Base-by-base conservation (phyloP, 1,140 invertebrate genomes). In the Octopus bimaculoides region DNA sequence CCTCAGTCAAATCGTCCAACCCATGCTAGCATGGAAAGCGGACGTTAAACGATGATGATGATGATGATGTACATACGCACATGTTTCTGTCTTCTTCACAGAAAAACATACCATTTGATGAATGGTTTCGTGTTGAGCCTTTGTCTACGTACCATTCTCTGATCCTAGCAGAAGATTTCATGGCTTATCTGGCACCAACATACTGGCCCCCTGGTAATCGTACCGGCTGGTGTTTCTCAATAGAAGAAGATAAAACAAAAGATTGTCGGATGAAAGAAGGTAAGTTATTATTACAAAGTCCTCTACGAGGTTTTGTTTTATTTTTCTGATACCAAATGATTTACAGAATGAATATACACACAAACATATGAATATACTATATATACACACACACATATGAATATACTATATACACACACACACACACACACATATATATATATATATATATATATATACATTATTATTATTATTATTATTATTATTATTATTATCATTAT, bases 151-250 rank as follows among this genome's bases (percentile, higher is more conserved):
- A 93, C 88, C 96, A 97, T 88, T 93, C 93, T 88, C 96, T 97
- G 2, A 93, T 98, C 77, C 92, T 94, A 20, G 98, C 98, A 95
- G 93, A 96, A 84, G 89, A 93, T 55, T 99, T 99, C 89, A 98
- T 99, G 95, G 86, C 91, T 74, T 85, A 94, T 55, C 86, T 98
- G 69, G 96, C 96, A 54, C 92, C 93, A 55, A 89, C 83, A 71
- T 89, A 97, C 69, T 99, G 98, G 97, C 96, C 96, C 1, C 89
- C 91, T 81, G 90, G 93, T 54, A 92, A 95, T 88, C 92, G 97
- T 88, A 94, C 94, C 84, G 93, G 93, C 41, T 88, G 84, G 82
- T 89, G 88, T 81, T 88, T 80, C 75, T 76, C 71, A 26, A 77
- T 80, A 17, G 79, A 54, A 9, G 77, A 55, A 3, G 66, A 71